Evolutionary conservation across 2,113 vertebrate species (phyloP).

Genomic region (Anarhynchus alexandrinus): DNA sequence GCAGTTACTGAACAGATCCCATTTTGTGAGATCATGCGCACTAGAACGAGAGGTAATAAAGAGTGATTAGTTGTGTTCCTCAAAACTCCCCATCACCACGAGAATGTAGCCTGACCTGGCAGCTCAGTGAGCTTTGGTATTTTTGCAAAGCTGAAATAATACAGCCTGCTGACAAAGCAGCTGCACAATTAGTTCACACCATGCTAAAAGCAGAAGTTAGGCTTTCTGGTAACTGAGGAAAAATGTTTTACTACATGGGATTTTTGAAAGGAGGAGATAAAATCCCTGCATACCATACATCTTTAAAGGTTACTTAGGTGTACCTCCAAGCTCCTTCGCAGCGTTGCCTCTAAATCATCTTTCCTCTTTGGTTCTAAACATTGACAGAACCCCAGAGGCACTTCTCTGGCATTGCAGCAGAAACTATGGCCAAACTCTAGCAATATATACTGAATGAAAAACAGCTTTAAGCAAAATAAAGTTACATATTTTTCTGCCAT

Average conservation of each 20-base stretch:
- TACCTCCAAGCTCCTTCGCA: not conserved
- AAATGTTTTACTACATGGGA: not conserved
- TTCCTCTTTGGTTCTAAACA: not conserved
- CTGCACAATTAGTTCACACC: not conserved
- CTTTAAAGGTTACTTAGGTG: not conserved
- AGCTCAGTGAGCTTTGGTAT: not conserved
- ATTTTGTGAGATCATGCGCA: conserved; percentile 95
- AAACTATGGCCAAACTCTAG: not conserved
- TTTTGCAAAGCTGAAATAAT: not conserved
- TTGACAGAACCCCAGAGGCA: not conserved
- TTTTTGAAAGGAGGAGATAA: not conserved
- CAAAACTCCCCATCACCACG: not conserved
- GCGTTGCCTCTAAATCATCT: not conserved
- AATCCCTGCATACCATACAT: not conserved
- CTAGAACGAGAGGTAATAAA: conserved; percentile 71
- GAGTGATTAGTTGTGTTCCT: conserved; percentile 30
- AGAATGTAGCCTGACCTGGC: not conserved
- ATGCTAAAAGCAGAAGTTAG: not conserved
- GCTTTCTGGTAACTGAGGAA: not conserved
- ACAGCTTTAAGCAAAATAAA: not conserved
- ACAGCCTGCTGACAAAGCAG: not conserved
- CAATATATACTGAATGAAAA: not conserved
- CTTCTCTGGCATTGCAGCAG: not conserved
- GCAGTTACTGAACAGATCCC: conserved; percentile 98
- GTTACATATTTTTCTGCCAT: not conserved